Evolutionary conservation across 2,888 invertebrate species (phyloP).

Genomic region (Eilema griseolum): DNA sequence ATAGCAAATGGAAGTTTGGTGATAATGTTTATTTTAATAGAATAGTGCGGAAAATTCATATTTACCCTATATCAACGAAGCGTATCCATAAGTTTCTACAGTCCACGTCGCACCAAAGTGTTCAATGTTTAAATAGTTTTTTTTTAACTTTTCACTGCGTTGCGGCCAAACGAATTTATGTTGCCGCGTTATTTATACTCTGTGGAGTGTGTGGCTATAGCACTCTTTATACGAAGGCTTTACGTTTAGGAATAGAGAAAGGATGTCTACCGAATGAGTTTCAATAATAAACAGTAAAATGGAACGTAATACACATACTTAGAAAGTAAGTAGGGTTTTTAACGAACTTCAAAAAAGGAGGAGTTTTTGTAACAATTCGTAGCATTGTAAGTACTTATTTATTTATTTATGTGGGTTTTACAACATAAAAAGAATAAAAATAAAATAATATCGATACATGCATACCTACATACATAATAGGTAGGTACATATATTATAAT

Average conservation of each 20-base stretch:
- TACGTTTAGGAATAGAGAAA: constrained; percentile 6
- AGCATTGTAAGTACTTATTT: too few species aligned
- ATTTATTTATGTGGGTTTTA: too few species aligned
- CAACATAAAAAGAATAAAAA: too few species aligned
- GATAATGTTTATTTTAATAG: neutral
- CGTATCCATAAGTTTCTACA: constrained; percentile 54
- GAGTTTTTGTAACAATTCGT: too few species aligned
- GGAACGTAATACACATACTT: neutral
- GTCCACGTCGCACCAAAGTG: constrained; percentile 75
- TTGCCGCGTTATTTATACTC: constrained; percentile 75
- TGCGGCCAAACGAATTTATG: constrained; percentile 71
- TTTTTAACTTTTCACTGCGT: constrained; percentile 74
- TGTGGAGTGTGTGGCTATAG: constrained; percentile 32
- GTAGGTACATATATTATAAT: too few species aligned
- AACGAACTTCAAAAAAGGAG: too few species aligned
- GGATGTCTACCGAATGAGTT: neutral
- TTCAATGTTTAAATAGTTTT: constrained; percentile 81
- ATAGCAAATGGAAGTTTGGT: neutral
- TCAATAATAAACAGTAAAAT: neutral
- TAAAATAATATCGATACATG: too few species aligned
- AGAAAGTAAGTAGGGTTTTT: too few species aligned
- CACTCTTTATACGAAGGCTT: constrained; percentile 37
- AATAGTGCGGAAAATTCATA: neutral
- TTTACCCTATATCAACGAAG: neutral
- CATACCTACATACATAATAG: too few species aligned